phyloP scores from a whole-genome alignment of 2,888 invertebrate genomes.

The Holacanthella duospinosa region DNA sequence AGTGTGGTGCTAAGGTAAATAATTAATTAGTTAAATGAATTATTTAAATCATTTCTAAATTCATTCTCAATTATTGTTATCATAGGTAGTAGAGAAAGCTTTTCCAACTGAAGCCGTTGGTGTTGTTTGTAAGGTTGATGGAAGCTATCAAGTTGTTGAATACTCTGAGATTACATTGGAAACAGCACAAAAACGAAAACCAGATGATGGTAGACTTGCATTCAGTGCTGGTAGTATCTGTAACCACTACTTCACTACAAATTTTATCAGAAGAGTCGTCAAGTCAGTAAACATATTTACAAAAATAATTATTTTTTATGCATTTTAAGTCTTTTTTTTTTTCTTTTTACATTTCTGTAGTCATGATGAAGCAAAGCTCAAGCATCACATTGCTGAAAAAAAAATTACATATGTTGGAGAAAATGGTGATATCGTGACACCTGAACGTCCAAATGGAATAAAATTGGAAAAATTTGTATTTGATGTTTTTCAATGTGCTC shows the following conservation, averaged over 20 bases:
- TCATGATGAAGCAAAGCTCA: conserved; percentile 62
- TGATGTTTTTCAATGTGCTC: conserved; percentile 90
- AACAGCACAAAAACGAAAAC: conserved; percentile 67
- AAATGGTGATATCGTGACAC: conserved; percentile 58
- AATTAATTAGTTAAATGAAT: background rate
- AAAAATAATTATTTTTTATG: background rate
- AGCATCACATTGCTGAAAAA: conserved; percentile 91
- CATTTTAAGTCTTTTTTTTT: too few species aligned
- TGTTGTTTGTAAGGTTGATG: conserved; percentile 86
- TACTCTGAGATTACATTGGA: conserved; percentile 89
- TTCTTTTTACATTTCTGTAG: too few species aligned
- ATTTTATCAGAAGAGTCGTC: conserved; percentile 68
- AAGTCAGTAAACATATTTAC: conserved; percentile 41
- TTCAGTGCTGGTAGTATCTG: conserved; percentile 97
- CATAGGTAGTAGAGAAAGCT: conserved; percentile 68
- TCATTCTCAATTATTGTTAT: background rate
- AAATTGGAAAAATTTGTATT: conserved; percentile 99
- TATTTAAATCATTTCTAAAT: background rate
- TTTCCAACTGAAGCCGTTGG: conserved; percentile 89
- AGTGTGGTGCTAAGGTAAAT: conserved; percentile 86
- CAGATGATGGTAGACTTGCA: conserved; percentile 61
- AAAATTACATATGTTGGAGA: conserved; percentile 80
- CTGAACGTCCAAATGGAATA: conserved; percentile 81
- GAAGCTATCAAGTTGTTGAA: conserved; percentile 83
- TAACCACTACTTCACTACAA: conserved; percentile 88